Evolutionary conservation across 2,888 invertebrate genomes (phyloP), one percentile per base, ranked within the genome.

Genomic region (Rapana venosa): DNA sequence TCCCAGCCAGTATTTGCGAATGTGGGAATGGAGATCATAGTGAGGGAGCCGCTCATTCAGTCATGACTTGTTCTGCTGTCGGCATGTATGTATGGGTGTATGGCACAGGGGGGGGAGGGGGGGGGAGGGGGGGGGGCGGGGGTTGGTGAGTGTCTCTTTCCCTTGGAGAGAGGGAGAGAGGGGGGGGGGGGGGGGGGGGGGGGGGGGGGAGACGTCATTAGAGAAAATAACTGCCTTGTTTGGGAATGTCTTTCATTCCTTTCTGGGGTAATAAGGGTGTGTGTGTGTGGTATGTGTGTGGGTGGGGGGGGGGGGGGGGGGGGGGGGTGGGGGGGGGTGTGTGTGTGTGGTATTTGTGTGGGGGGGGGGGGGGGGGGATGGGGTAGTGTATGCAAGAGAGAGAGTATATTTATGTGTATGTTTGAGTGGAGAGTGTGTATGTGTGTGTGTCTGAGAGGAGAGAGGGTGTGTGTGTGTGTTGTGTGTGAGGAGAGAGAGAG

Each of bases 401-500:
- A 13, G 15, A 13, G 15, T 58, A 58, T 58, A 58, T 58, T 8
- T 58, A 15, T 58, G 58, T 58, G 58, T 58, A 15, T 58, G 15
- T 58, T 8, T 58, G 15, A 13, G 58, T 58, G 15, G 8, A 58
- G 30, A 0, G 6, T 30, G 30, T n/a, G 30, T 77, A 22, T 30
- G 17, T 77, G 77, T n/a, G 77, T 77, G 32, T 77, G 77, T n/a
- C n/a, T n/a, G n/a, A n/a, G n/a, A n/a, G n/a, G n/a, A n/a, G n/a
- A n/a, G n/a, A n/a, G n/a, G n/a, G 47, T 47, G 47, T 79, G 77
- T 79, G 77, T 79, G 35, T 79, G 77, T 79, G 77, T 20, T 30
- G 32, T 8, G 30, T 5, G 26, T 26, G 70, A 6, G 30, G 30
- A 17, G 77, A 13, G 77, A 32, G 30, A 17, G 30, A 77, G 32